phyloP scores from a whole-genome alignment of 2,113 vertebrate genomes.

The Formicarius rufipectus region DNA sequence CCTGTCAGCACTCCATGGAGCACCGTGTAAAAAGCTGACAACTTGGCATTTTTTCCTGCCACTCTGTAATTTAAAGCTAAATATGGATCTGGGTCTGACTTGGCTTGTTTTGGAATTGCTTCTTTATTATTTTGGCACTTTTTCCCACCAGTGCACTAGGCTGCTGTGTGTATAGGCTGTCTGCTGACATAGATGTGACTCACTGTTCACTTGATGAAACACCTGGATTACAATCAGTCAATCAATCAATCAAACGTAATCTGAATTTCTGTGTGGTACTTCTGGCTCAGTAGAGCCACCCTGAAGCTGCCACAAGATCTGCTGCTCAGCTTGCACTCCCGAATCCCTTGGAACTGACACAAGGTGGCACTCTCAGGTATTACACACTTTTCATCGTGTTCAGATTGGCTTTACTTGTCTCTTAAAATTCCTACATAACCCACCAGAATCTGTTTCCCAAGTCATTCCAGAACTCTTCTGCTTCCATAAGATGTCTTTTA shows the following conservation, averaged over 20 bases:
- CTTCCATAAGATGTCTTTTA: background rate
- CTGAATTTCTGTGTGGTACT: fast-evolving
- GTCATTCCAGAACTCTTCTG: background rate
- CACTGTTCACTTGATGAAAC: background rate
- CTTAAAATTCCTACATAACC: background rate
- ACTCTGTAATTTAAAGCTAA: background rate
- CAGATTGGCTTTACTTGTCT: background rate
- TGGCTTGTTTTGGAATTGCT: background rate
- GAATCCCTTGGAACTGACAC: background rate
- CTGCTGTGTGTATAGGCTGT: background rate
- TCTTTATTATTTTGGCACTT: background rate
- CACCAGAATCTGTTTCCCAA: background rate
- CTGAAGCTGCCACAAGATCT: background rate
- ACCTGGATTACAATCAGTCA: background rate
- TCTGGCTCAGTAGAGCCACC: background rate
- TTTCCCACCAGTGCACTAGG: background rate
- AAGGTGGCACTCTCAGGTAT: background rate
- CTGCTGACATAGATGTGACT: background rate
- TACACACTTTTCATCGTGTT: fast-evolving
- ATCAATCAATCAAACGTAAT: background rate
- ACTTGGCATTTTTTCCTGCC: background rate
- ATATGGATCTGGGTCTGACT: background rate
- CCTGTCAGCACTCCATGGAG: background rate
- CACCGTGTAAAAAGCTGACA: background rate
- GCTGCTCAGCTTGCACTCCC: background rate